phyloP scores from a whole-genome alignment of 92 coral and sea anemone species.

The Zoanthus gigantus region DNA sequence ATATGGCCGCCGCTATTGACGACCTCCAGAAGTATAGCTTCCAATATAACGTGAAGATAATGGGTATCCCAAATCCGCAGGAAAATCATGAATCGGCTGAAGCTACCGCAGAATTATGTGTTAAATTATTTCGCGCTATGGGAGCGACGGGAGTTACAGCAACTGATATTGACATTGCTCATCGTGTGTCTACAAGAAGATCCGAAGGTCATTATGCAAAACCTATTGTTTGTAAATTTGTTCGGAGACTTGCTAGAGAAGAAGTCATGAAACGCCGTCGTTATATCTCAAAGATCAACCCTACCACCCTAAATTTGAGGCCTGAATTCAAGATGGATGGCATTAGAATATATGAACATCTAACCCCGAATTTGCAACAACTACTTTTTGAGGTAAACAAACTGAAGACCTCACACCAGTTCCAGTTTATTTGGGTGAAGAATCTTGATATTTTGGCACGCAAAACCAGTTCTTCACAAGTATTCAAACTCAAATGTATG shows the following conservation, averaged over 20 bases:
- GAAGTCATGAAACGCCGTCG: background rate
- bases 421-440: background rate
- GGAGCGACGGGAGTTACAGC: background rate
- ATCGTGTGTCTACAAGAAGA: background rate
- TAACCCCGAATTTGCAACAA: background rate
- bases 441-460: background rate
- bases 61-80: constrained; percentile 7
- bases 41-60: background rate
- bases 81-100: background rate
- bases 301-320: background rate
- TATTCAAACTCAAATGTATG: background rate
- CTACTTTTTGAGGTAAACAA: background rate
- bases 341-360: background rate
- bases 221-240: constrained; percentile 2
- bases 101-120: background rate
- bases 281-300: constrained; percentile 21
- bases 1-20: constrained; percentile 43
- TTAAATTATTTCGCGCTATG: constrained; percentile 1
- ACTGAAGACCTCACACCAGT: background rate
- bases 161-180: background rate
- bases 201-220: constrained; percentile 38
- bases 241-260: background rate
- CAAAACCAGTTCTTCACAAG: background rate
- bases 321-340: background rate
- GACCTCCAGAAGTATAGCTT: constrained; percentile 2